Evolutionary conservation across 2,797 vertebrate species (phyloP), one percentile per base, ranked within the genome.

Genomic region (Xerus rutilus): DNA sequence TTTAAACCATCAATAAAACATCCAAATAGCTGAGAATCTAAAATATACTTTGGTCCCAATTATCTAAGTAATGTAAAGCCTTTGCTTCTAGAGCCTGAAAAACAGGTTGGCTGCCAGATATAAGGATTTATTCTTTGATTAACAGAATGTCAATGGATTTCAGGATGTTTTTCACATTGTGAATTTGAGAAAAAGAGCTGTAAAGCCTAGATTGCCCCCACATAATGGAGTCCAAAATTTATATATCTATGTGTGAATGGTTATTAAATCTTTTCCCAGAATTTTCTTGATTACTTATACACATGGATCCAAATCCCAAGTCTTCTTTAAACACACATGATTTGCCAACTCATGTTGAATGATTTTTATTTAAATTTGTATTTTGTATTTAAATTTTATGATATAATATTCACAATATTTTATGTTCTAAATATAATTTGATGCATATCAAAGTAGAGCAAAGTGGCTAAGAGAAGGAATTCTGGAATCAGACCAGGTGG

Each of bases 41-140:
- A 94, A 89, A 81, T 87, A 92, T 43, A 84, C 9, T 69, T 95
- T 78, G 79, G 30, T 91, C 70, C 91, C 72, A 90, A 57, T 74
- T 89, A 89, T 86, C 35, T 57, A 54, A 67, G 32, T 78, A 72
- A 78, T 39, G 11, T 28, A 54, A 49, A 43, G 47, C 32, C 32
- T 28, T 59, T 90, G 78, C 32, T 52, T 83, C 86, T 5, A 39
- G 43, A 93, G 77, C n/a, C 45, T 84, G 39, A 91, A 54, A 47
- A 89, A 54, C 39, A 96, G 52, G 11, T 1, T 54, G 30, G 25
- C 57, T 57, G 4, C n/a, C 65, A 84, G 9, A 20, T 77, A n/a
- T 52, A 69, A 15, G n/a, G 35, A 89, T 93, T 95, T 86, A 79
- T 86, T 88, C 14, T 91, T 89, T 39, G 45, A 74, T 47, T 72